Evolutionary conservation across 1,140 invertebrate species (phyloP), one percentile per base, ranked within the genome.

Genomic region (Trichonephila clavipes): DNA sequence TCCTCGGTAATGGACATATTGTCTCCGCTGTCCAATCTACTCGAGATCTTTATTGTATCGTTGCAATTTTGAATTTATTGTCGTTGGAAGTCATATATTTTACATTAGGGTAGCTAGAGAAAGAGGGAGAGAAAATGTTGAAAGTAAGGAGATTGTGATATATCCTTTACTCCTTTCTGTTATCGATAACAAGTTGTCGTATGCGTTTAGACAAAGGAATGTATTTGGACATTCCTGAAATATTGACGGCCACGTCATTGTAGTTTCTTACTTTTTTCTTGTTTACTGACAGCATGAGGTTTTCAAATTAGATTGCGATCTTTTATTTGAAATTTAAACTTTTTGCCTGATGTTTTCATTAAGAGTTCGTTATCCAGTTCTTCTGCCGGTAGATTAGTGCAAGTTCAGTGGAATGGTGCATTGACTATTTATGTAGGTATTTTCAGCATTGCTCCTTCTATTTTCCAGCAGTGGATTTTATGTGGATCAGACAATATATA

Each of bases 1-100:
- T 40, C n/a, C 69, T 83, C 19, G 34, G 34, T 90, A 90, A 90
- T 82, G 89, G 82, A 24, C 34, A 24, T 44, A 90, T 90, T 90
- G 89, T 90, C 82, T 24, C 66, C 21, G 44, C 82, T n/a, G 44
- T 51, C 14, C 51, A 58, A 59, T 51, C 28, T 1, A 24, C n/a
- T 40, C 6, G 24, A 40, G n/a, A 34, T 77, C 82, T 83, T 83
- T 51, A 58, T 58, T 83, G 82, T 83, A 58, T 83, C n/a, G 10
- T n/a, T 58, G 19, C 82, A 83, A 58, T 83, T 51, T 83, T 6
- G 82, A 83, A 59, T 83, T 83, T 83, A 83, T 83, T 83, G 51
- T 83, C 51, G 10, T 51, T n/a, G 40, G 44, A 8, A 24, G n/a
- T n/a, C 7, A 59, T n/a, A 10, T 51, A 59, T 59, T 51, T n/a